Conservation (phyloP, 2,888 invertebrate species). For the Drosophila emarginata region DNA sequence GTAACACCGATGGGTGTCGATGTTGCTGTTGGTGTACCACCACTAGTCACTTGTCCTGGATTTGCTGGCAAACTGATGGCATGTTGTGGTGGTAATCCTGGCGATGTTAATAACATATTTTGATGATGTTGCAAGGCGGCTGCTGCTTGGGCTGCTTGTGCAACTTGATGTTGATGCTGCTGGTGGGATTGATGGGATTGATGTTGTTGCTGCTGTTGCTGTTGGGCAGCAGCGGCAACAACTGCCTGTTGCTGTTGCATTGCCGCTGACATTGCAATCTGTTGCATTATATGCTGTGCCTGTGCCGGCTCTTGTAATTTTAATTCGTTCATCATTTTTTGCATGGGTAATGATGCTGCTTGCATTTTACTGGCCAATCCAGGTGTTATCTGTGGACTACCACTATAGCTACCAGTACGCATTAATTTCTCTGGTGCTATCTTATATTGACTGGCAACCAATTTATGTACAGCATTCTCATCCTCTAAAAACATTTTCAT, state of each 20-base stretch:
- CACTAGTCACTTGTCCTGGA: neutral
- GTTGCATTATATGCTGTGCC: slow-evolving; percentile 85
- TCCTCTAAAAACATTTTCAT: slow-evolving; percentile 99
- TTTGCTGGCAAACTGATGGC: slow-evolving; percentile 85
- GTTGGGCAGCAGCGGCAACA: slow-evolving; percentile 53
- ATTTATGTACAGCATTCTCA: slow-evolving; percentile 96
- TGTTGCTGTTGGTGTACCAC: neutral
- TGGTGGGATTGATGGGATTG: slow-evolving; percentile 76
- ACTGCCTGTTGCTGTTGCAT: slow-evolving; percentile 78
- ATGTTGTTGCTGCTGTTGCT: slow-evolving; percentile 83
- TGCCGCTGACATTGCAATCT: slow-evolving; percentile 83
- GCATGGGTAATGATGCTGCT: slow-evolving; percentile 86
- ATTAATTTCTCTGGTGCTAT: slow-evolving; percentile 98
- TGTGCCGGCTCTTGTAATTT: slow-evolving; percentile 88
- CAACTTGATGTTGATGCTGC: slow-evolving; percentile 77
- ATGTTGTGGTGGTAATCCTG: slow-evolving; percentile 90
- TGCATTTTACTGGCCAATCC: slow-evolving; percentile 88
- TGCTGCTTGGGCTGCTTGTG: slow-evolving; percentile 77
- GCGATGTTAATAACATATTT: slow-evolving; percentile 88
- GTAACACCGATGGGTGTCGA: slow-evolving; percentile 18
- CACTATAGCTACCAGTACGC: slow-evolving; percentile 97
- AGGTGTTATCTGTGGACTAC: slow-evolving; percentile 88
- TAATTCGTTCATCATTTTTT: slow-evolving; percentile 90
- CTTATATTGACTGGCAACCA: slow-evolving; percentile 98
- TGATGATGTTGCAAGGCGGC: slow-evolving; percentile 81